Evolutionary conservation across 2,888 invertebrate species (phyloP).

Genomic region (Drosophila ezoana): DNA sequence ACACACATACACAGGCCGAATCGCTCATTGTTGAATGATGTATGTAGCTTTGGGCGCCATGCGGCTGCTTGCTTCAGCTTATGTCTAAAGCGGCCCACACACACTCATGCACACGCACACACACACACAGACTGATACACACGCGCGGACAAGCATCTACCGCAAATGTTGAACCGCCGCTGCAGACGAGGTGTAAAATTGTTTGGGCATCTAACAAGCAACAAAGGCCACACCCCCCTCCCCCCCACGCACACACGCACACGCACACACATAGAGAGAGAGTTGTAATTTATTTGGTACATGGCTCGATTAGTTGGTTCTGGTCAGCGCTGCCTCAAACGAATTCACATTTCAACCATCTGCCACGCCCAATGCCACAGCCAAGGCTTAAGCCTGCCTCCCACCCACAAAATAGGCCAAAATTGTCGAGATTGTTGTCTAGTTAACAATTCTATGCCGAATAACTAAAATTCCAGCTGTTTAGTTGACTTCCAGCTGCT

Average conservation of each 20-base stretch:
- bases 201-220: constrained; percentile 48
- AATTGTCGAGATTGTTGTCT: constrained; percentile 11
- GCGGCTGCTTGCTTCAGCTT: constrained; percentile 37
- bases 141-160: constrained; percentile 16
- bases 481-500: neutral
- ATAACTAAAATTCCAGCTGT: constrained; percentile 2
- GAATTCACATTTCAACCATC: constrained; percentile 15
- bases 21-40: constrained; percentile 69
- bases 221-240: constrained; percentile 16
- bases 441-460: constrained; percentile 8
- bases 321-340: constrained; percentile 30
- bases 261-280: neutral
- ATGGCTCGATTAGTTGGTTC: constrained; percentile 37
- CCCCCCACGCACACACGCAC: constrained; percentile 2
- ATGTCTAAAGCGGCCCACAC: constrained; percentile 9
- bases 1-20: neutral
- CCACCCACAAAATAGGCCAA: constrained; percentile 1
- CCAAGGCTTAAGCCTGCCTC: neutral
- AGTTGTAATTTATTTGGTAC: constrained; percentile 38
- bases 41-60: constrained; percentile 57
- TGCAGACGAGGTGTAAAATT: constrained; percentile 70
- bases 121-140: neutral
- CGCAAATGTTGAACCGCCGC: constrained; percentile 45
- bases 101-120: neutral
- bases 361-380: constrained; percentile 13